A percentile compares a stretch with the other conserved stretches of the same genome.
These are phyloP conservation scores for Sarcoramphus papa DNA, from an alignment of 2,797 vertebrate species.

Conservation along the genomic window DNA sequence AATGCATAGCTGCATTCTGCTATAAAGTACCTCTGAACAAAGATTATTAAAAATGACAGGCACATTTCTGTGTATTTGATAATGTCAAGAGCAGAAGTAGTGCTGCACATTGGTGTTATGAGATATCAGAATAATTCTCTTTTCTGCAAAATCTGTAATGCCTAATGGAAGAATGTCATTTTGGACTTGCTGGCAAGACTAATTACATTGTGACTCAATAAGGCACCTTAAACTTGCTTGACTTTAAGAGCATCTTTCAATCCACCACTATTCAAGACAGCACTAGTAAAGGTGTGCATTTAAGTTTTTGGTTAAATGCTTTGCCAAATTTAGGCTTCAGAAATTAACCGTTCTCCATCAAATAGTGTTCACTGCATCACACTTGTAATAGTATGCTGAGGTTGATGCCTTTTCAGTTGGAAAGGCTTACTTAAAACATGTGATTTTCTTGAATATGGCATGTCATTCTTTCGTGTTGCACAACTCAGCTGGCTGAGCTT, in stretches of 20 bases:
- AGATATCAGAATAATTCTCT: conserved; percentile 3
- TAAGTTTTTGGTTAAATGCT: background rate
- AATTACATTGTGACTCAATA: background rate
- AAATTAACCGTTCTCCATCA: background rate
- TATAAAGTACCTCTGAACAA: background rate
- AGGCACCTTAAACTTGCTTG: background rate
- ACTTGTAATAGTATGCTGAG: background rate
- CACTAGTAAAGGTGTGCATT: background rate
- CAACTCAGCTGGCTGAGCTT: background rate
- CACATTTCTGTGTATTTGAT: background rate
- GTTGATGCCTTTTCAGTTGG: background rate
- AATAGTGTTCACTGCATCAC: background rate
- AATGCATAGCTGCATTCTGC: background rate
- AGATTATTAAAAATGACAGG: conserved; percentile 41
- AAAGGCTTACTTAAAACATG: background rate
- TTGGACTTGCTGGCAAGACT: background rate
- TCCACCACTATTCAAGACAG: background rate
- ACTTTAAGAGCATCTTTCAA: background rate
- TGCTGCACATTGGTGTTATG: background rate
- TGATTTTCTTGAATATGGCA: background rate
- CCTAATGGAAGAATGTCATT: background rate
- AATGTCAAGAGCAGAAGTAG: background rate
- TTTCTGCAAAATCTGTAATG: background rate
- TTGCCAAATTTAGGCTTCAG: background rate
- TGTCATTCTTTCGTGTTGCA: background rate